These are phyloP conservation scores for Sternotherus odoratus DNA, from an alignment of 2,797 vertebrate genomes.

Conservation along the genomic window DNA sequence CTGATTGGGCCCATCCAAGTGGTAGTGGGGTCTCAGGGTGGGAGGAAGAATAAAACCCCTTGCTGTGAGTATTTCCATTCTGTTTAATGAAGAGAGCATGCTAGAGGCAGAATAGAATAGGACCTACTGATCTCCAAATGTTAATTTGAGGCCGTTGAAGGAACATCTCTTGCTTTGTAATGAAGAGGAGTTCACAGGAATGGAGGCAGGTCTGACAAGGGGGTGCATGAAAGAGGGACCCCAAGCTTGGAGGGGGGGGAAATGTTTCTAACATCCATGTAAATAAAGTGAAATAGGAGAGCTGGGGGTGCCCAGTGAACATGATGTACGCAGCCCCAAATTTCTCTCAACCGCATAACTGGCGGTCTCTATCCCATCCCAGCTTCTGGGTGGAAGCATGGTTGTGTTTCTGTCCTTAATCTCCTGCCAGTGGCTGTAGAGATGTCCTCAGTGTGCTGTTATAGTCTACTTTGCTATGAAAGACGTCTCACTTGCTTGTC, in stretches of 20 bases:
- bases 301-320: not conserved
- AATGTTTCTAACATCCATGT: not conserved
- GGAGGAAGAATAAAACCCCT: not conserved
- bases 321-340: not conserved
- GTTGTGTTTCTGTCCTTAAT: not conserved
- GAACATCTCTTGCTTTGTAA: not conserved
- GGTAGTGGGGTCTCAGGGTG: not conserved
- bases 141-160: not conserved
- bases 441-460: not conserved
- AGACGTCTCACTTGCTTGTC: not conserved
- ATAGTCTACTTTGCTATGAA: not conserved
- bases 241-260: not conserved
- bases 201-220: not conserved
- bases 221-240: rapidly evolving
- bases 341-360: not conserved
- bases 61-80: not conserved
- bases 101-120: too few relatives aligned
- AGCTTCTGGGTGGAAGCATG: not conserved
- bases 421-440: not conserved
- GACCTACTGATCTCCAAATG: not conserved
- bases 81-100: not conserved
- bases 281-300: not conserved
- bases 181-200: not conserved
- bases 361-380: not conserved
- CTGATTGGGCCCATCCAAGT: not conserved